Conservation (phyloP, 2,113 vertebrate species). For the Istiophorus platypterus region DNA sequence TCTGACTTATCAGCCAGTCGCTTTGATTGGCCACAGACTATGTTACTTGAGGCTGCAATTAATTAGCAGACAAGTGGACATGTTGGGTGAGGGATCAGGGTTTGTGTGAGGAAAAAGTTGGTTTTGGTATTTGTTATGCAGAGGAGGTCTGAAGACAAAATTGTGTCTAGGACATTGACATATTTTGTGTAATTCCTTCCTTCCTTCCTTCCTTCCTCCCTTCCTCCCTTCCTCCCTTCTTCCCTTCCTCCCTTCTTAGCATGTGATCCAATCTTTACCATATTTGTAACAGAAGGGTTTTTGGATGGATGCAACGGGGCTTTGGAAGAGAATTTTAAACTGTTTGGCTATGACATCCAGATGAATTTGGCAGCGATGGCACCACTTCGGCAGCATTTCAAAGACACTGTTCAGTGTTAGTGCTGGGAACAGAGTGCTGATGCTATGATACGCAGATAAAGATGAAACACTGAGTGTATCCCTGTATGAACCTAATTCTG, state of each 20-base stretch:
- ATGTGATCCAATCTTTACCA: slow-evolving; percentile 20
- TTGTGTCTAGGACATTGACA: background rate
- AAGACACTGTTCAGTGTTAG: slow-evolving; percentile 39
- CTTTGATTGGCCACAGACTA: slow-evolving; percentile 68
- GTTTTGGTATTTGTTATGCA: background rate
- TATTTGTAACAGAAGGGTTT: slow-evolving; percentile 24
- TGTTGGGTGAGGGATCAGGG: background rate
- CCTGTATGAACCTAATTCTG: slow-evolving; percentile 9
- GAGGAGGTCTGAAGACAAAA: background rate
- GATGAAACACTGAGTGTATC: slow-evolving; percentile 37
- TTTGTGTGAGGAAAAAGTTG: slow-evolving; percentile 22
- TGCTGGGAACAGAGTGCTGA: slow-evolving; percentile 34
- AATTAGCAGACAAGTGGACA: too few relatives aligned
- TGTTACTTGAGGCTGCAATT: slow-evolving; percentile 51
- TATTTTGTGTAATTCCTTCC: background rate
- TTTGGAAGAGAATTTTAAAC: slow-evolving; percentile 51
- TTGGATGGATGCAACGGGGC: slow-evolving; percentile 7
- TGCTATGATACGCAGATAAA: slow-evolving; percentile 42
- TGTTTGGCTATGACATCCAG: slow-evolving; percentile 42
- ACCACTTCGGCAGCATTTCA: slow-evolving; percentile 44
- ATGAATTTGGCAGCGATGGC: slow-evolving; percentile 40
- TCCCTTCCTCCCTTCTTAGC: slow-evolving; percentile 1
- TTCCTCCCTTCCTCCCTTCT: background rate
- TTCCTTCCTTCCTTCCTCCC: background rate
- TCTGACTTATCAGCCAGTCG: slow-evolving; percentile 72